phyloP scores from a whole-genome alignment of 2,888 invertebrate genomes.

The Drosophila siamana region DNA sequence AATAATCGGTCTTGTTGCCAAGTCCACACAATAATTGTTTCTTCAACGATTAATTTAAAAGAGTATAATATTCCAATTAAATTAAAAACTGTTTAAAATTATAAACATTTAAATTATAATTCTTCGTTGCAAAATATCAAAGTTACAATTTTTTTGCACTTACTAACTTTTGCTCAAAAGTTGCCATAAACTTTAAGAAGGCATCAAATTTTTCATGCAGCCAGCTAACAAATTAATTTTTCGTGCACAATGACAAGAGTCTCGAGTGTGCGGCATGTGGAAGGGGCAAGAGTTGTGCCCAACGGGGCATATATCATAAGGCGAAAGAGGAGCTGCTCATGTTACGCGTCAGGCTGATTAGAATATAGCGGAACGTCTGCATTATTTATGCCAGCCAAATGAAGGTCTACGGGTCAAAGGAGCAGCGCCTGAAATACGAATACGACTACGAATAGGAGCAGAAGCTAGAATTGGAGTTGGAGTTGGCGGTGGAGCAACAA shows the following conservation, averaged over 20 bases:
- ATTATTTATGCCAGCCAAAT: conserved; percentile 72
- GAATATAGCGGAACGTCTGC: conserved; percentile 70
- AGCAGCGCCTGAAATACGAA: conserved; percentile 14
- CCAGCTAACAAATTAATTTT: conserved; percentile 81
- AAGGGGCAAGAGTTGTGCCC: conserved; percentile 13
- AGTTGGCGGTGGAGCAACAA: neutral
- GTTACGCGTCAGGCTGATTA: conserved; percentile 79
- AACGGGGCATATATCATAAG: conserved; percentile 57
- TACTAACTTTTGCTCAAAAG: too few species aligned
- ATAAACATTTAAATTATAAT: too few species aligned
- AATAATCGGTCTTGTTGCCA: too few species aligned
- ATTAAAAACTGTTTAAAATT: too few species aligned
- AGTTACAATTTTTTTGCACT: neutral
- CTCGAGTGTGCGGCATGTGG: conserved; percentile 20
- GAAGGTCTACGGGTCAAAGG: conserved; percentile 79
- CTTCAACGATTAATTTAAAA: too few species aligned
- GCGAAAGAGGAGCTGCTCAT: conserved; percentile 44
- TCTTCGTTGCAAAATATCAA: too few species aligned
- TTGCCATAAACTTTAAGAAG: conserved; percentile 47
- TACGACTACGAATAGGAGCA: neutral
- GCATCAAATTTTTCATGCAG: conserved; percentile 48
- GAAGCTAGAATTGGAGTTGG: conserved; percentile 1
- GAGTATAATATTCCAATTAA: too few species aligned
- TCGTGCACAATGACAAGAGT: conserved; percentile 62
- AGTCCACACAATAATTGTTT: too few species aligned